Evolutionary conservation across 2,113 vertebrate genomes (phyloP).

Genomic region (Pelmatolapia mariae): DNA sequence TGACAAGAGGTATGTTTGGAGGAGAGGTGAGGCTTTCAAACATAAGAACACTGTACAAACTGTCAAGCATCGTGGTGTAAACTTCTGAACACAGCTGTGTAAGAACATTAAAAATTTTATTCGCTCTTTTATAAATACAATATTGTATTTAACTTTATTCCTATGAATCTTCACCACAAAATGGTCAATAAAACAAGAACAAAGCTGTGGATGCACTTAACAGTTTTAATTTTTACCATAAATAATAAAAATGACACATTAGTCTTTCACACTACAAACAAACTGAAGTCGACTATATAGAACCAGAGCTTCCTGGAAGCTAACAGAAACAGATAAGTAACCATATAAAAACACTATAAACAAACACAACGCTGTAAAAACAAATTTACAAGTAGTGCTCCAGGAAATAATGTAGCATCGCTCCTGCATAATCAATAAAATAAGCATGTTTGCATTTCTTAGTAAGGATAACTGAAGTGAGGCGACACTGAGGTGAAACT

Average conservation of each 20-base stretch:
- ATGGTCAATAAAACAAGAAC: not conserved
- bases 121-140: not conserved
- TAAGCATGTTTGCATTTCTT: not conserved
- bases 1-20: not conserved
- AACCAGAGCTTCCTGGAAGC: slow-evolving; percentile 55
- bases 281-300: not conserved
- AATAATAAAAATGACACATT: slow-evolving; percentile 32
- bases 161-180: not conserved
- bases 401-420: not conserved
- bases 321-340: slow-evolving; percentile 26
- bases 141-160: not conserved
- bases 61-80: not conserved
- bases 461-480: not conserved
- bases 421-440: not conserved
- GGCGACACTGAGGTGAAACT: not conserved
- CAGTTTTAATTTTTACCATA: slow-evolving; percentile 38
- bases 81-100: not conserved
- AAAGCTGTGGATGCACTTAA: not conserved
- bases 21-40: not conserved
- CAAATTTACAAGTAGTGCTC: not conserved
- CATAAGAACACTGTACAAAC: not conserved
- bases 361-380: not conserved
- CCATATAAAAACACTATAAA: slow-evolving; percentile 21
- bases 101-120: not conserved
- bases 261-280: not conserved